Conservation (phyloP, 2,113 vertebrate species). For the Hyaena hyaena region DNA sequence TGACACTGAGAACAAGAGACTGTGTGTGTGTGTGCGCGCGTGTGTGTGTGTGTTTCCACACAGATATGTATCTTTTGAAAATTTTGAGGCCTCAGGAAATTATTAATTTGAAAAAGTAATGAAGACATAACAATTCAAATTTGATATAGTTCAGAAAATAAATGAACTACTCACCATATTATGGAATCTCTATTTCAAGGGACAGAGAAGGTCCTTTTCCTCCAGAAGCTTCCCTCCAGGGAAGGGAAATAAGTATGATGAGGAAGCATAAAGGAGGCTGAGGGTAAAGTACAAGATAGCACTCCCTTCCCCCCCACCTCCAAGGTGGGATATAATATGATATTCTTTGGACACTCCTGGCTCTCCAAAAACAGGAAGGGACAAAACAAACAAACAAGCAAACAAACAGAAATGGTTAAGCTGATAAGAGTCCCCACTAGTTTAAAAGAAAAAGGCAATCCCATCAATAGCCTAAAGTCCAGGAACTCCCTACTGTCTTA, state of each 20-base stretch:
- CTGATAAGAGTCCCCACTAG: too few relatives aligned
- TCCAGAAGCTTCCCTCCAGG: background rate
- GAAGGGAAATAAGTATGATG: background rate
- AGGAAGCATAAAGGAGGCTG: too few relatives aligned
- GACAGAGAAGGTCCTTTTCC: background rate
- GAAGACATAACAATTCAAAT: background rate
- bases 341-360: too few relatives aligned
- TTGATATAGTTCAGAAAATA: background rate
- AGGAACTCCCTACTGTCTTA: too few relatives aligned
- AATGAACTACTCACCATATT: background rate
- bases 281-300: too few relatives aligned
- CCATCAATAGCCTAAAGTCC: too few relatives aligned
- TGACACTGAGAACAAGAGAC: background rate
- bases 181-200: background rate
- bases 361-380: too few relatives aligned
- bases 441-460: too few relatives aligned
- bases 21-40: background rate
- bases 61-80: background rate
- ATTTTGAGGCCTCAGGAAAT: background rate
- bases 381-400: too few relatives aligned
- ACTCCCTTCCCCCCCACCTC: too few relatives aligned
- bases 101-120: background rate
- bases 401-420: too few relatives aligned
- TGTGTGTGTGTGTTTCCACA: background rate
- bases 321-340: too few relatives aligned